Evolutionary conservation across 1,140 invertebrate genomes (phyloP), one percentile per base, ranked within the genome.

Genomic region (Pectinophora gossypiella): DNA sequence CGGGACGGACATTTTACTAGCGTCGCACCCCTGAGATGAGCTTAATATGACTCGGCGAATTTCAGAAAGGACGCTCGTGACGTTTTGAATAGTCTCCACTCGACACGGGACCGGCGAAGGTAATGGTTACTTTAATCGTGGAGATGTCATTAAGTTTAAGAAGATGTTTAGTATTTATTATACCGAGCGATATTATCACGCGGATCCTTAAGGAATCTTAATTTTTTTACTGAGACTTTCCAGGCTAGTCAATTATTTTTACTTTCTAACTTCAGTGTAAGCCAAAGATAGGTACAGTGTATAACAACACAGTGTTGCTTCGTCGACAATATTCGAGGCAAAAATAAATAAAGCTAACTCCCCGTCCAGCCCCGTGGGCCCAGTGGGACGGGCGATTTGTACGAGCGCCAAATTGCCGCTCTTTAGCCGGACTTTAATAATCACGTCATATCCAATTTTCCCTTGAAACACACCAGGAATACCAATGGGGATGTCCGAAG

Each of bases 381-480:
- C 67, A 49, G 43, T 61, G 79, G 82, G 77, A 77, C 68, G 50
- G 60, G 48, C 74, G 74, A 79, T 77, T 81, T 74, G 73, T 69
- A 51, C 70, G 63, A 62, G 60, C 54, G 63, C 77, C 72, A 78
- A 84, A 84, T 84, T 84, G 83, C 71, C 63, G 80, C 72, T 83
- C 83, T 82, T 86, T 84, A 84, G 72, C 54, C 62, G 62, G 68
- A 75, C 74, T 81, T 75, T 75, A 70, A 83, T 84, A 85, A 85
- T 83, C 82, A 83, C 78, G 78, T 79, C 83, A 81, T 82, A 85
- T 79, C 73, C 78, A 83, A 84, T 83, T 81, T 81, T 76, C 73
- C 60, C 72, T 73, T 63, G 56, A 62, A 70, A 75, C 72, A 70
- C 45, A 48, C 44, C 27, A 19, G 55, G 79, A 85, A 83, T 85